Base-by-base conservation (phyloP, 2,888 invertebrate species). In the Eubasilissa splendida region DNA sequence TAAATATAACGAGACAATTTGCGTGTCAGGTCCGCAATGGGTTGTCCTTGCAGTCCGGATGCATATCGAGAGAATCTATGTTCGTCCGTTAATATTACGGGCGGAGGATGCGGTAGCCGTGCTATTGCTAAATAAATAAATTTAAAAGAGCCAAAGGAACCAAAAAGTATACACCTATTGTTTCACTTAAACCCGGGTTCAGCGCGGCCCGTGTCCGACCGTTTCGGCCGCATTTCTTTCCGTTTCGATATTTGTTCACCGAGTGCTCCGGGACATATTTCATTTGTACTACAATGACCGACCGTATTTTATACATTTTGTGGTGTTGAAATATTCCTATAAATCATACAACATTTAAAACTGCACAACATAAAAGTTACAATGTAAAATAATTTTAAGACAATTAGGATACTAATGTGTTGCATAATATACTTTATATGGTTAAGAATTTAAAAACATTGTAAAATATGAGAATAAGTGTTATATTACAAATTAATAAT, bases 1-100 rank as follows among this genome's bases (percentile, higher is more conserved):
- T 42, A 7, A 42, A 42, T 42, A 2, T 7, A 4, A 7, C 3
- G 4, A 42, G 7, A 42, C 42, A 42, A 42, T 42, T 42, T 7
- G 42, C 42, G 1, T 58, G 58, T 50, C 58, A 59, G 60, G 76
- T 52, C 31, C 9, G 22, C 31, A 2, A 76, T 4, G 76, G n/a
- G 76, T 76, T 52, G 53, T 8, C 14, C 56, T 11, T 33, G 50
- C 58, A 79, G 65, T 65, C 66, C 63, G 82, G 79, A 74, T 76
- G 82, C 80, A 78, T 82, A 80, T 82, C 82, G 80, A 79, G 73
- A 54, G 79, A 66, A 82, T 82, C 80, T 82, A 79, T 82, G 82
- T 82, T 65, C 74, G 70, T 59, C 80, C 65, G 80, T 71, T 79
- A 80, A 82, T 82, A 82, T 80, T 82, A 77, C 80, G 80, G 66